phyloP scores from a whole-genome alignment of 30 jellyfish, hydroid and myxozoan genomes.

The Nemopilema nomurai region DNA sequence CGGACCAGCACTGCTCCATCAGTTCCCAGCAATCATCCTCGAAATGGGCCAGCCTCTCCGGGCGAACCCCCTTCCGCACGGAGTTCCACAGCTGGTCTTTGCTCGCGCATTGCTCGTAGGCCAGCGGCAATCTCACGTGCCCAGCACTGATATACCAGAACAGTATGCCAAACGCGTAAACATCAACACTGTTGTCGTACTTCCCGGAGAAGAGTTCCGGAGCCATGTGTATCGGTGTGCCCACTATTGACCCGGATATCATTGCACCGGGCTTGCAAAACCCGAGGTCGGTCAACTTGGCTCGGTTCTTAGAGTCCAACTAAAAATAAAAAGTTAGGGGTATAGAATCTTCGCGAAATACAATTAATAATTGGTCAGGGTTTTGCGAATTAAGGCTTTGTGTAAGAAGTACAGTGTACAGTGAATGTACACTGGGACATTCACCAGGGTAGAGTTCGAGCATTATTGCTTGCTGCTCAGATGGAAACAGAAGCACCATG shows the following conservation, averaged over 20 bases:
- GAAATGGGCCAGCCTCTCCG: constrained; percentile 95
- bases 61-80: constrained; percentile 97
- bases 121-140: constrained; percentile 93
- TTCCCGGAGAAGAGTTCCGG: constrained; percentile 97
- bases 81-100: constrained; percentile 99
- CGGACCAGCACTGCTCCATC: constrained; percentile 99
- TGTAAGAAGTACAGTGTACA: too few species aligned
- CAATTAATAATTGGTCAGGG: too few species aligned
- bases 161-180: constrained; percentile 95
- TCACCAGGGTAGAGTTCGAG: too few species aligned
- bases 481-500: too few species aligned
- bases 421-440: too few species aligned
- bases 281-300: constrained; percentile 95
- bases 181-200: constrained; percentile 98
- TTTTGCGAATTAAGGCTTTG: too few species aligned
- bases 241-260: constrained; percentile 99
- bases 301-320: constrained; percentile 97
- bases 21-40: constrained; percentile 99
- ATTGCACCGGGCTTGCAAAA: constrained; percentile 99
- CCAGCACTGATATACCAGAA: constrained; percentile 99
- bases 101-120: constrained; percentile 98
- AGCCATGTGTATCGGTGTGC: constrained; percentile 99
- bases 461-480: too few species aligned
- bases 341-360: too few species aligned
- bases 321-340: constrained; percentile 11